A percentile compares a stretch with the other conserved stretches of the same genome.
These are phyloP conservation scores for Platycnemis pennipes DNA, from an alignment of 2,888 invertebrate genomes.

Conservation along the genomic window DNA sequence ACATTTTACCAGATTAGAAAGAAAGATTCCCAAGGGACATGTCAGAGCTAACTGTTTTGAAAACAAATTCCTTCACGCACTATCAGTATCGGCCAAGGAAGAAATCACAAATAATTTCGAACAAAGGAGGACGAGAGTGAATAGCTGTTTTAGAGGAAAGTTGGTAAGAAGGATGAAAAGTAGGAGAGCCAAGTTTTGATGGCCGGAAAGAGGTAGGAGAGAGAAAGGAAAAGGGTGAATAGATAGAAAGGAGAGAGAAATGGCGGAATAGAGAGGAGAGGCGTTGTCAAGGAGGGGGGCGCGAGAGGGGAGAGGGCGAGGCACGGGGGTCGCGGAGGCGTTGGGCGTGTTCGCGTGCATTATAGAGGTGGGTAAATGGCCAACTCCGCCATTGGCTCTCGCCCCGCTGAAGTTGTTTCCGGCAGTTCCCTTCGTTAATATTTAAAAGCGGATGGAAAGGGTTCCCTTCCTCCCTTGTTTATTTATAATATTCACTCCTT, in stretches of 20 bases:
- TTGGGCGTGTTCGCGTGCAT: conserved; percentile 61
- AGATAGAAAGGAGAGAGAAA: neutral
- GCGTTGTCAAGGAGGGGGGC: neutral
- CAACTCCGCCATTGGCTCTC: conserved; percentile 63
- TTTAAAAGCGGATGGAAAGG: conserved; percentile 66
- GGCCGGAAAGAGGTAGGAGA: neutral
- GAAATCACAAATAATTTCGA: neutral
- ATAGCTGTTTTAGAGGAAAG: neutral
- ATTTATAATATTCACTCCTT: conserved; percentile 65
- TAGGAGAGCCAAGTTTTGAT: neutral
- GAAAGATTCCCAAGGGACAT: neutral
- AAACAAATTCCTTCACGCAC: neutral
- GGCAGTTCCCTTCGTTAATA: conserved; percentile 67
- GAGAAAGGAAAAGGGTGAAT: neutral
- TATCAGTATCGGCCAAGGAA: neutral
- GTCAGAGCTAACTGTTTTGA: neutral
- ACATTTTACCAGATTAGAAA: neutral
- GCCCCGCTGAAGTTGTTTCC: conserved; percentile 59
- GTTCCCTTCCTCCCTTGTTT: conserved; percentile 65
- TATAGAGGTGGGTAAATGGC: conserved; percentile 64
- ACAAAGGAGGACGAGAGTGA: conserved; percentile 12
- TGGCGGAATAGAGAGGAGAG: neutral
- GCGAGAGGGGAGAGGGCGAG: neutral
- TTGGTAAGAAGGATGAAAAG: neutral
- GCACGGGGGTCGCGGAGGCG: conserved; percentile 58